Evolutionary conservation across 2,888 invertebrate species (phyloP).

Genomic region (Rhamnusium bicolor): DNA sequence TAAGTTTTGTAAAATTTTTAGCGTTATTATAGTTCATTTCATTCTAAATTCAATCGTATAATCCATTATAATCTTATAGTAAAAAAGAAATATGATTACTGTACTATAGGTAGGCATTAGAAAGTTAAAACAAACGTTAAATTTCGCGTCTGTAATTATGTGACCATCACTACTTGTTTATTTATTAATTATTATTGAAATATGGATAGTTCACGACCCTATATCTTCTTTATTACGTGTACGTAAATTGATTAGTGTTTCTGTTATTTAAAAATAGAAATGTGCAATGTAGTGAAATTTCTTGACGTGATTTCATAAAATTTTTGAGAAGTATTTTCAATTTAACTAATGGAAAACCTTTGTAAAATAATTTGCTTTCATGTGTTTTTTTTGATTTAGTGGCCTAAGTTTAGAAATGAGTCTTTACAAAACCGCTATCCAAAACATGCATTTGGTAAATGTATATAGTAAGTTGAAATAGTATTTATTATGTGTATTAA

Average conservation of each 20-base stretch:
- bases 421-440: conserved; percentile 65
- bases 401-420: conserved; percentile 58
- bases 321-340: neutral
- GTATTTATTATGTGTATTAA: neutral
- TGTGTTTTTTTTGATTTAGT: neutral
- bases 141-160: conserved; percentile 1
- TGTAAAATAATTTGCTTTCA: neutral
- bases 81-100: too few relatives aligned
- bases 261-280: conserved; percentile 23
- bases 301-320: neutral
- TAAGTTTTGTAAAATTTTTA: too few relatives aligned
- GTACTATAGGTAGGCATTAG: too few relatives aligned
- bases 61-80: too few relatives aligned
- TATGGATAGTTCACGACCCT: conserved; percentile 50
- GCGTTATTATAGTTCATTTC: too few relatives aligned
- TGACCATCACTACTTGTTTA: conserved; percentile 18
- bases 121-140: neutral
- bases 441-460: conserved; percentile 64
- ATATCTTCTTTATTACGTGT: conserved; percentile 29
- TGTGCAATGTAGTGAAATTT: conserved; percentile 9
- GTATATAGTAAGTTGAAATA: conserved; percentile 62
- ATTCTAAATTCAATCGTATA: too few relatives aligned
- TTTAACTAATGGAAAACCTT: neutral
- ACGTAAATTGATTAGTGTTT: conserved; percentile 30
- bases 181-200: conserved; percentile 7